These are phyloP conservation scores for Mustelus asterias DNA, from an alignment of 2,113 vertebrate species.

Conservation along the genomic window DNA sequence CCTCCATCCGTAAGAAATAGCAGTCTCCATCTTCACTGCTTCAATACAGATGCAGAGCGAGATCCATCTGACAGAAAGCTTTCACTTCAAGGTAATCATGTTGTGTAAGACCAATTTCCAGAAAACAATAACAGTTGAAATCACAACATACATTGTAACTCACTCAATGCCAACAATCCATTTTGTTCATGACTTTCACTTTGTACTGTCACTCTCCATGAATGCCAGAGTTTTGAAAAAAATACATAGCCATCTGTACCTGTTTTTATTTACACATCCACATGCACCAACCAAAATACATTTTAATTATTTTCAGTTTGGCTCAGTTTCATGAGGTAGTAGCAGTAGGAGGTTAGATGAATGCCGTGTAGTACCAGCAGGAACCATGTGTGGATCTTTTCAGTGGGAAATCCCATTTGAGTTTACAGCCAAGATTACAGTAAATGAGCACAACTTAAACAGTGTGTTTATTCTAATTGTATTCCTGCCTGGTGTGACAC, in stretches of 20 bases:
- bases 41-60: not conserved
- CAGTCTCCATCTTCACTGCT: not conserved
- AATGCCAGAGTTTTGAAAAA: not conserved
- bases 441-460: not conserved
- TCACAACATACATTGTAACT: not conserved
- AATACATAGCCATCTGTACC: not conserved
- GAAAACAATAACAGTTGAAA: not conserved
- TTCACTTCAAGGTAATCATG: not conserved
- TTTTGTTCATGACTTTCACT: not conserved
- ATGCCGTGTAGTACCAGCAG: constrained; percentile 15
- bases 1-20: not conserved
- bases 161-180: not conserved
- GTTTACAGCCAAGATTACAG: not conserved
- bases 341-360: not conserved
- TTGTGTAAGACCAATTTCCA: not conserved
- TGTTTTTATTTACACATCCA: not conserved
- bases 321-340: not conserved
- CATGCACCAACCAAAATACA: not conserved
- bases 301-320: constrained; percentile 25
- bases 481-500: not conserved
- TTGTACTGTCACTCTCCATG: not conserved
- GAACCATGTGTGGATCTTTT: not conserved
- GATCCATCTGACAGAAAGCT: not conserved
- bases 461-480: not conserved
- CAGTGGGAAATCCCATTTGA: constrained; percentile 21